phyloP scores from a whole-genome alignment of 2,888 invertebrate species.

The Blomia tropicalis region DNA sequence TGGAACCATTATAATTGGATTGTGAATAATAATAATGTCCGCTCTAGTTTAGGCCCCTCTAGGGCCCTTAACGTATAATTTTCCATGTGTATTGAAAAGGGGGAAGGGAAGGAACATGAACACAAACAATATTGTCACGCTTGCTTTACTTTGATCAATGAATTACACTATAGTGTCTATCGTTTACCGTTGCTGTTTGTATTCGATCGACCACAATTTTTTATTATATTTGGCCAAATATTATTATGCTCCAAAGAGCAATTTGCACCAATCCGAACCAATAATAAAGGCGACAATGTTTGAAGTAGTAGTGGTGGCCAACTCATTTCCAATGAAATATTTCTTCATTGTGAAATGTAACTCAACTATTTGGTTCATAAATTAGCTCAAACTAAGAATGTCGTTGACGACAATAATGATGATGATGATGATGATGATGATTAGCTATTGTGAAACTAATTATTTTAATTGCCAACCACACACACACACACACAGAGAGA shows the following conservation, averaged over 20 bases:
- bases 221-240: neutral
- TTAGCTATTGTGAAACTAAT: neutral
- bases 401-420: too few species aligned
- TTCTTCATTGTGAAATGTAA: too few species aligned
- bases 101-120: too few species aligned
- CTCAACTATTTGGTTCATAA: too few species aligned
- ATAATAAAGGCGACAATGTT: too few species aligned
- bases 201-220: neutral
- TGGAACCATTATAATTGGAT: too few species aligned
- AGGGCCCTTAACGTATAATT: neutral
- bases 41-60: neutral
- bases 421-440: too few species aligned
- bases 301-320: too few species aligned
- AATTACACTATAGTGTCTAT: neutral
- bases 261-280: too few species aligned
- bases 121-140: slow-evolving; percentile 12
- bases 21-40: slow-evolving; percentile 1
- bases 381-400: too few species aligned
- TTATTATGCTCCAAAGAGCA: slow-evolving; percentile 14
- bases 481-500: neutral
- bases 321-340: too few species aligned
- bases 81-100: too few species aligned
- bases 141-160: neutral
- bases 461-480: slow-evolving; percentile 5
- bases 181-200: neutral